Conservation (phyloP, 2,888 invertebrate genomes). For the Sisyra nigra region DNA sequence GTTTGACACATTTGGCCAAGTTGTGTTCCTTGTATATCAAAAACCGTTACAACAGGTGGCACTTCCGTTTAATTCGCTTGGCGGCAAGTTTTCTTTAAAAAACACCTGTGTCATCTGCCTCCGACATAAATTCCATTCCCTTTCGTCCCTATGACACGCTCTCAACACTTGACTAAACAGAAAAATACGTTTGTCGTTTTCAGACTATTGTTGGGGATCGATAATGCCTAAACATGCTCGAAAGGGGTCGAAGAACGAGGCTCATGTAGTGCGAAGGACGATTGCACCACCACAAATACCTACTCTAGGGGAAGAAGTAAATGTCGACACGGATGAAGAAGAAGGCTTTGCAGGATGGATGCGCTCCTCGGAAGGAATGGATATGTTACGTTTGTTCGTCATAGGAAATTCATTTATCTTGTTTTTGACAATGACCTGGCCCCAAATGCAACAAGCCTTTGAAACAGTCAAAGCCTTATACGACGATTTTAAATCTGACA, state of each 20-base stretch:
- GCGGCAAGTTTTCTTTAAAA: too few relatives aligned
- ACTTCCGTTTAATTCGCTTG: too few relatives aligned
- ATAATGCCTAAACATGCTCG: conserved; percentile 7
- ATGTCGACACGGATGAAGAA: conserved; percentile 19
- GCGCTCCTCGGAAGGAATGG: conserved; percentile 43
- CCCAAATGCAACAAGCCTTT: conserved; percentile 45
- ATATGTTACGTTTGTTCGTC: conserved; percentile 68
- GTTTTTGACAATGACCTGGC: conserved; percentile 56
- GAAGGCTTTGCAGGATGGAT: conserved; percentile 24
- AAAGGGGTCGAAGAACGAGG: background rate
- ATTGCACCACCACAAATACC: conserved; percentile 5
- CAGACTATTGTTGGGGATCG: background rate
- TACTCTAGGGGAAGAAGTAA: conserved; percentile 9
- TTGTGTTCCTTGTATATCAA: too few relatives aligned
- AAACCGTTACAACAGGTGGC: too few relatives aligned
- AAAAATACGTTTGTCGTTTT: background rate
- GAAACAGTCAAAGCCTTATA: conserved; percentile 27
- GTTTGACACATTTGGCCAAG: too few relatives aligned
- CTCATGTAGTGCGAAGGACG: too few relatives aligned
- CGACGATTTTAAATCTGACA: conserved; percentile 11
- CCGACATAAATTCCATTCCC: too few relatives aligned
- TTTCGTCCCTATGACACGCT: too few relatives aligned
- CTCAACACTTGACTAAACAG: background rate
- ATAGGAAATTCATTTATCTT: conserved; percentile 58
- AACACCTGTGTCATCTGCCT: too few relatives aligned